Evolutionary conservation across 2,888 invertebrate genomes (phyloP).

Genomic region (Diaperis boleti): DNA sequence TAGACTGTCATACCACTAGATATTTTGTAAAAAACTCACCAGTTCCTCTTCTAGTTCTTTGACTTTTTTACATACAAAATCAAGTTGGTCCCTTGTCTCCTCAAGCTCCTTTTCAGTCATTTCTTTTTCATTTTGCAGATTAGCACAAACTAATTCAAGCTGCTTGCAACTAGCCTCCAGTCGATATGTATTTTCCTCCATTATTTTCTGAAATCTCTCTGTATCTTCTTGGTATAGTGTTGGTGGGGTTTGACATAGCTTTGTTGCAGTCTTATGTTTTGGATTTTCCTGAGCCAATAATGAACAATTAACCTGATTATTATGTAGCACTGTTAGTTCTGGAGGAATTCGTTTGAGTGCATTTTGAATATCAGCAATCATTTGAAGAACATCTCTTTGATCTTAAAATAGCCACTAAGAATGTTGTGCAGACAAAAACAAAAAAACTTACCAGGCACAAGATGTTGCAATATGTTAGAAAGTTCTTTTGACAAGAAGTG

Average conservation of each 20-base stretch:
- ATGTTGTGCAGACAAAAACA: too few species aligned
- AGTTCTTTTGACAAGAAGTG: conserved; percentile 64
- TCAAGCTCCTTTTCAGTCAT: conserved; percentile 57
- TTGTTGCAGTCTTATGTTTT: conserved; percentile 14
- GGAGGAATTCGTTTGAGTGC: conserved; percentile 63
- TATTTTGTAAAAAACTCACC: conserved; percentile 52
- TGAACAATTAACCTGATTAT: background rate
- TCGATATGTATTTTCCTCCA: conserved; percentile 62
- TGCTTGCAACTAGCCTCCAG: conserved; percentile 62
- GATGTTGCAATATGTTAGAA: conserved; percentile 56
- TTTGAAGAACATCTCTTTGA: conserved; percentile 59
- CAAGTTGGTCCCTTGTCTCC: conserved; percentile 56
- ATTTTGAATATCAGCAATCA: conserved; percentile 62
- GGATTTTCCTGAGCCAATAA: background rate
- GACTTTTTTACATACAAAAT: conserved; percentile 55
- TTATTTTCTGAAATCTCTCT: conserved; percentile 58
- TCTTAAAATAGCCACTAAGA: conserved; percentile 51
- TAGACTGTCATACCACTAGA: too few species aligned
- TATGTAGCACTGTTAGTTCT: conserved; percentile 53
- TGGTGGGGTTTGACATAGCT: conserved; percentile 56
- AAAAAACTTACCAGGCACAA: conserved; percentile 54
- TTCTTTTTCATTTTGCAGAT: conserved; percentile 61
- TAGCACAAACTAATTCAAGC: conserved; percentile 61
- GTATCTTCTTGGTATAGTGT: conserved; percentile 54
- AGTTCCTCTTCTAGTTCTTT: conserved; percentile 58